Evolutionary conservation across 2,113 vertebrate species (phyloP), one percentile per base, ranked within the genome.

Genomic region (Megaleporinus macrocephalus): DNA sequence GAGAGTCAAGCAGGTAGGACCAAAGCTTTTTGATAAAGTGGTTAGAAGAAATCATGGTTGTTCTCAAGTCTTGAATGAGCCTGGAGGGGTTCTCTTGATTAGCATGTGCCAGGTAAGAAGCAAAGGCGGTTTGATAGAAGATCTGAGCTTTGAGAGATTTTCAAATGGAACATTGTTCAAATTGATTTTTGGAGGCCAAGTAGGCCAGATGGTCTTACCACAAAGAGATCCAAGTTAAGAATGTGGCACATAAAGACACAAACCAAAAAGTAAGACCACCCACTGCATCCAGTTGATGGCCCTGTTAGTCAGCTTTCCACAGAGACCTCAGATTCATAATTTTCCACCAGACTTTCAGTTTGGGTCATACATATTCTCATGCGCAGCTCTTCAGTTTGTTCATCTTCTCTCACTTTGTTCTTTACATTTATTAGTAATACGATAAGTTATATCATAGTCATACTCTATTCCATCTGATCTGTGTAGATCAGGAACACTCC

Each of bases 1-100:
- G 44, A 92, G 98, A 69, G 97, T 96, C n/a, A 97, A 96, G 92
- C 98, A 99, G 98, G 98, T 99, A 94, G 88, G 95, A 59, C 26
- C 11, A 1, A 41, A 1, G 36, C 9, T 49, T 18, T n/a, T 9
- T 76, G 73, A 47, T 33, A 24, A 22, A 13, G 41, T 55, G 30
- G 14, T 78, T 14, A 53, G 4, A 24, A 73, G 41, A 44, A 44
- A 4, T 36, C 15, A 44, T 2, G 5, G 27, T 15, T 55, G 0
- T 51, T 72, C n/a, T 71, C 4, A 12, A n/a, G n/a, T 26, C n/a
- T 61, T 1, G 24, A 26, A 12, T 10, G 57, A 61, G 57, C 57
- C 57, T 61, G 57, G 26, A 61, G 4, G 9, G 15, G 5, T 15
- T 22, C 53, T 22, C 18, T n/a, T n/a, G 53, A 4, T 57, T 22